These are phyloP conservation scores for Timema podura DNA, from an alignment of 2,888 invertebrate species.

Conservation along the genomic window DNA sequence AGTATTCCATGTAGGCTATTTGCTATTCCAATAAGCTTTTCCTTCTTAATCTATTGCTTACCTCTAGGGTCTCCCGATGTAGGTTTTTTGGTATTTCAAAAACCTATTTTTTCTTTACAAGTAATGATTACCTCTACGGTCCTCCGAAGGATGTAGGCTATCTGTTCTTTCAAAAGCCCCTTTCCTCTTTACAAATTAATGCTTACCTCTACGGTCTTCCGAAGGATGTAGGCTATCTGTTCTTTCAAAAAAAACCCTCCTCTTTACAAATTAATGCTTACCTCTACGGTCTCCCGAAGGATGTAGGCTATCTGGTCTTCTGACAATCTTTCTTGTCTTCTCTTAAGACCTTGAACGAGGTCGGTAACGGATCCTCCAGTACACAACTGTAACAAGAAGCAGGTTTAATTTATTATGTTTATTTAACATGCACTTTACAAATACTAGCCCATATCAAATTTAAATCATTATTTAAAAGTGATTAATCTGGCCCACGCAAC, in stretches of 20 bases:
- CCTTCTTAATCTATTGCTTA: conserved; percentile 32
- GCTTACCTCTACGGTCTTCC: conserved; percentile 63
- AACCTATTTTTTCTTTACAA: background rate
- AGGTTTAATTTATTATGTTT: too few relatives aligned
- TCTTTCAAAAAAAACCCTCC: conserved; percentile 43
- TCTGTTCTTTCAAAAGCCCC: conserved; percentile 52
- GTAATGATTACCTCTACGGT: conserved; percentile 54
- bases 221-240: conserved; percentile 73
- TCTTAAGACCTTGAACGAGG: conserved; percentile 66
- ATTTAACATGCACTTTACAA: too few relatives aligned
- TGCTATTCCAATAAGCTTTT: conserved; percentile 51
- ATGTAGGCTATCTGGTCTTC: conserved; percentile 75
- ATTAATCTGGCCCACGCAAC: too few relatives aligned
- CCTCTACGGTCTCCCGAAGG: conserved; percentile 66
- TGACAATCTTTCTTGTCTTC: conserved; percentile 56
- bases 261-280: conserved; percentile 34
- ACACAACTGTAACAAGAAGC: conserved; percentile 55
- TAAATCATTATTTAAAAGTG: too few relatives aligned
- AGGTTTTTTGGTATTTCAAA: conserved; percentile 64
- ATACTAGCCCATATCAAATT: too few relatives aligned
- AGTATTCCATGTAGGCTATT: conserved; percentile 65
- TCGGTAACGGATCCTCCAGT: conserved; percentile 77
- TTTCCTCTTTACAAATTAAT: background rate
- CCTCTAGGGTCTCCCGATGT: conserved; percentile 71
- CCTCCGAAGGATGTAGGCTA: conserved; percentile 71